These are phyloP conservation scores for Acrobasis repandana DNA, from an alignment of 2,888 invertebrate species.

Conservation along the genomic window DNA sequence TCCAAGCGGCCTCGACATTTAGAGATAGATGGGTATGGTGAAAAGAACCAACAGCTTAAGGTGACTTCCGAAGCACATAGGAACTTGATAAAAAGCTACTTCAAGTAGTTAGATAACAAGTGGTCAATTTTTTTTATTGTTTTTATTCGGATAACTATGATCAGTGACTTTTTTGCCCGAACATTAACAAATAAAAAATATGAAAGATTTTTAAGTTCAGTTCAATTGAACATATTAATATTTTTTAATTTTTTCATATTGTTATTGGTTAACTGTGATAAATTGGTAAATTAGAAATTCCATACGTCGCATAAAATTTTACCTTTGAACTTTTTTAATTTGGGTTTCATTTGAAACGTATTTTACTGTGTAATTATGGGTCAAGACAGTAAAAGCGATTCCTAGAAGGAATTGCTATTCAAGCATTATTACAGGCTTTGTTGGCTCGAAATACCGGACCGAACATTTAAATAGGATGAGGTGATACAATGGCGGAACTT, in stretches of 20 bases:
- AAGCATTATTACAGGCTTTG: neutral
- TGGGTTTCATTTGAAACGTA: neutral
- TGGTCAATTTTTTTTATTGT: too few species aligned
- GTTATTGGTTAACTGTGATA: neutral
- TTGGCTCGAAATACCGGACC: neutral
- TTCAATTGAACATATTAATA: too few species aligned
- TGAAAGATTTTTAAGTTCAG: too few species aligned
- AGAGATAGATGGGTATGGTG: too few species aligned
- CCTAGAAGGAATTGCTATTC: neutral
- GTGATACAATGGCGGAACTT: neutral
- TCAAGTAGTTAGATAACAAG: too few species aligned
- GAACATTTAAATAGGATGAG: neutral
- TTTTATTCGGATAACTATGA: too few species aligned
- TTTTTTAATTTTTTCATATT: neutral
- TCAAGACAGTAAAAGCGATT: neutral
- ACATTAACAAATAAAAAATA: too few species aligned
- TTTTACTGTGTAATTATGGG: neutral
- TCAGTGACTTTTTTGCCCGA: too few species aligned
- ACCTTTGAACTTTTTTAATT: neutral
- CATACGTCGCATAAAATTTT: neutral
- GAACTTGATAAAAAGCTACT: too few species aligned
- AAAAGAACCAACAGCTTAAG: too few species aligned
- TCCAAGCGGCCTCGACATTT: too few species aligned
- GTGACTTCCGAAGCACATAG: too few species aligned
- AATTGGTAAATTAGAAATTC: neutral